Evolutionary conservation across 1,140 invertebrate genomes (phyloP).

Genomic region (Drosophila parabipectinata): DNA sequence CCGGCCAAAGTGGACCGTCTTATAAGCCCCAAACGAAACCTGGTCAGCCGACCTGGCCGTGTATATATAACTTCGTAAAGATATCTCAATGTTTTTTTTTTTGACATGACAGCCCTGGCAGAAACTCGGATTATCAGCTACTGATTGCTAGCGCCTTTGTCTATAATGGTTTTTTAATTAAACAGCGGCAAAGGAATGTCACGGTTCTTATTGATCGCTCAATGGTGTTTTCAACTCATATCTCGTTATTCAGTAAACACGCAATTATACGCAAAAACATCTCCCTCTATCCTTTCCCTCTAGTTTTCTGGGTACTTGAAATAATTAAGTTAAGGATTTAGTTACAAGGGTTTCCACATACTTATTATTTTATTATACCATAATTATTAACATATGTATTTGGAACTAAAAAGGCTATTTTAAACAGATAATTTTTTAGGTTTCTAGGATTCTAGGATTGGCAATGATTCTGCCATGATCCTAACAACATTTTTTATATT

Average conservation of each 20-base stretch:
- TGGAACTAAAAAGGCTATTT: too few species aligned
- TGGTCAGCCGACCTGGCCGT: constrained; percentile 22
- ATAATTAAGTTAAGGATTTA: constrained; percentile 2
- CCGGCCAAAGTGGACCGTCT: constrained; percentile 28
- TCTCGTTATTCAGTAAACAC: constrained; percentile 45
- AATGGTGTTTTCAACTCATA: constrained; percentile 19
- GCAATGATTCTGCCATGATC: too few species aligned
- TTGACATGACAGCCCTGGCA: constrained; percentile 33
- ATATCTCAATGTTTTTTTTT: constrained; percentile 2
- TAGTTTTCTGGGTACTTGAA: not conserved
- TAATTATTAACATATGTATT: too few species aligned
- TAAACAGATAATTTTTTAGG: too few species aligned
- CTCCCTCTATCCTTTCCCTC: constrained; percentile 1
- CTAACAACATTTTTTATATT: too few species aligned
- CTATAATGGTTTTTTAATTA: constrained; percentile 65
- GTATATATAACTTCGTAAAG: not conserved
- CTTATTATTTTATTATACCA: not conserved
- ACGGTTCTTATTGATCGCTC: constrained; percentile 56
- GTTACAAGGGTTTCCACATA: not conserved
- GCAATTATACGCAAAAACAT: constrained; percentile 12
- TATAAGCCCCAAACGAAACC: constrained; percentile 28
- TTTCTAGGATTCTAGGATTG: too few species aligned
- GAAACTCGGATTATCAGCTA: constrained; percentile 43
- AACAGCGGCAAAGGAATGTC: constrained; percentile 27
- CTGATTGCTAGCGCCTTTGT: constrained; percentile 27